Base-by-base conservation (phyloP, 2,797 vertebrate genomes). In the Chrosomus eos region DNA sequence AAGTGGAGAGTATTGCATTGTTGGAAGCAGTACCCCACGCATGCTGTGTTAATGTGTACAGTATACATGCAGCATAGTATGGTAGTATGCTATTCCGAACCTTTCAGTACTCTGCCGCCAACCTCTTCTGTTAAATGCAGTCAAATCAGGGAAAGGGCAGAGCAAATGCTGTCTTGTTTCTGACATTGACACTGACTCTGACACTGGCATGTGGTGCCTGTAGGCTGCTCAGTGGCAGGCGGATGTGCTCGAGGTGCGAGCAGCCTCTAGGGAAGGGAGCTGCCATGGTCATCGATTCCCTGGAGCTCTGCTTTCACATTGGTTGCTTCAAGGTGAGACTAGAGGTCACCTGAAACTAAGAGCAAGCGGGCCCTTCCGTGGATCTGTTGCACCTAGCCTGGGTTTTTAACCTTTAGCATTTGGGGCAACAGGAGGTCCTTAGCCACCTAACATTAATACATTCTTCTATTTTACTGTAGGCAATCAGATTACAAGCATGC, bases 231-330 rank as follows among this genome's bases (percentile, higher is more conserved):
- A 97, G 95, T 95, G 96, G 96, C 91, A 96, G 95, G 95, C 96
- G 95, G 90, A 91, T 94, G 90, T 99, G 97, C 94, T 96, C 96
- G 91, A 95, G 95, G 94, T 99, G 97, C 94, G 95, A 94, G 92
- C 95, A 92, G 91, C 92, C 94, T 93, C 95, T 99, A 94, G 96
- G 96, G 94, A 97, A 95, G 96, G 98, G 97, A 94, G 96, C 97
- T 26, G 95, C 96, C 94, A 97, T 99, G 97, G 95, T 98, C 95
- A 96, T 99, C 95, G 96, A 98, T 79, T 95, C 96, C 92, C 96
- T 99, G 95, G 96, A 96, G 94, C 97, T 99, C 94, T 97, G 95
- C 96, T 98, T 97, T 96, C 98, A 99, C 95, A 96, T 97, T 88
- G 92, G 94, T 92, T 98, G 97, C 95, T 99, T 99, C 95, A 97